A percentile compares a stretch with the other conserved stretches of the same genome.
These are phyloP conservation scores for Erebia aethiops DNA, from an alignment of 2,888 invertebrate species.

Conservation along the genomic window DNA sequence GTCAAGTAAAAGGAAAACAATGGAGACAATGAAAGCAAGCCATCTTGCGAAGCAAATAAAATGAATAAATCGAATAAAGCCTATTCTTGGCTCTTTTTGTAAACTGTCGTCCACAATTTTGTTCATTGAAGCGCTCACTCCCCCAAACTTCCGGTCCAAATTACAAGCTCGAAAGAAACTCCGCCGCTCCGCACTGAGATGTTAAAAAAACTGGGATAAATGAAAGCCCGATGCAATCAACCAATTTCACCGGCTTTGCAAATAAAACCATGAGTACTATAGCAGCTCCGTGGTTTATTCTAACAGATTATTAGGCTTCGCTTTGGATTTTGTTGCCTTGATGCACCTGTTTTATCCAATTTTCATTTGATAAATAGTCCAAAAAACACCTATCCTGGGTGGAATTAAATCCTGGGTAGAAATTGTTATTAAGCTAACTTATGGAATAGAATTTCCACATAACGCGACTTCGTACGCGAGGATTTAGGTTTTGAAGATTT, in stretches of 20 bases:
- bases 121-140: constrained; percentile 57
- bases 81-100: constrained; percentile 65
- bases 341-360: background rate
- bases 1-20: constrained; percentile 45
- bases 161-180: constrained; percentile 63
- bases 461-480: too few relatives aligned
- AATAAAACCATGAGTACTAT: constrained; percentile 2
- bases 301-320: background rate
- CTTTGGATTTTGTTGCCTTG: background rate
- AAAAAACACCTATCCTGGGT: background rate
- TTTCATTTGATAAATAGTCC: background rate
- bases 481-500: too few relatives aligned
- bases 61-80: constrained; percentile 66
- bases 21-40: constrained; percentile 45
- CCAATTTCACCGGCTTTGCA: background rate
- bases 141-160: constrained; percentile 61
- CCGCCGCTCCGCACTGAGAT: constrained; percentile 48
- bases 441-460: too few relatives aligned
- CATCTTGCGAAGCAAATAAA: constrained; percentile 46
- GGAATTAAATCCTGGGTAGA: too few relatives aligned
- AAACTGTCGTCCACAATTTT: constrained; percentile 61
- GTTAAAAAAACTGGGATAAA: constrained; percentile 53
- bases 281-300: background rate
- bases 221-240: constrained; percentile 53
- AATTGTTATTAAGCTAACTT: too few relatives aligned